Conservation (phyloP, 92 coral and sea anemone species). For the Phymanthus crucifer region DNA sequence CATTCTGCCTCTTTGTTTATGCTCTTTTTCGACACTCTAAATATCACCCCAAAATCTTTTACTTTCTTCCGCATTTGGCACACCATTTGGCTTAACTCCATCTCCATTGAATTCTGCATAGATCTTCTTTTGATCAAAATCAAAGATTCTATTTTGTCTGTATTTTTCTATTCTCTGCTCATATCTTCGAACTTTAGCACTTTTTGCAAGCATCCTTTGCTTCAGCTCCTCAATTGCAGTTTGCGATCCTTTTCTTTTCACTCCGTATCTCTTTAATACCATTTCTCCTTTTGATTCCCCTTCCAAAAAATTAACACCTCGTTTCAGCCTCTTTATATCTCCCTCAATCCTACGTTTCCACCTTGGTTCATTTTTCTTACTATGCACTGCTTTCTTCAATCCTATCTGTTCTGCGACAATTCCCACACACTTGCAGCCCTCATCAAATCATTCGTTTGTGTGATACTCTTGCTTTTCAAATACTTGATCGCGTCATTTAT, state of each 20-base stretch:
- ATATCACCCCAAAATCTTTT: slow-evolving; percentile 25
- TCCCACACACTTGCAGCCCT: slow-evolving; percentile 30
- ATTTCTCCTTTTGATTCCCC: background rate
- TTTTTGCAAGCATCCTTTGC: background rate
- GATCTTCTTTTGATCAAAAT: background rate
- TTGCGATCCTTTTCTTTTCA: slow-evolving; percentile 3
- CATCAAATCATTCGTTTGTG: slow-evolving; percentile 22
- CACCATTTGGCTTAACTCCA: background rate
- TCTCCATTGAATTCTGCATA: background rate
- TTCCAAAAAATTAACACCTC: background rate
- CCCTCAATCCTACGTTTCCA: slow-evolving; percentile 36
- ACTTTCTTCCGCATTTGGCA: slow-evolving; percentile 17
- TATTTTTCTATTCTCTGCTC: background rate
- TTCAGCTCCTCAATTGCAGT: background rate
- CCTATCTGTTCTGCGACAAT: slow-evolving; percentile 20
- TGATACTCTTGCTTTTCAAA: no score
- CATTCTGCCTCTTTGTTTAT: slow-evolving; percentile 8
- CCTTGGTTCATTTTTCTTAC: slow-evolving; percentile 27
- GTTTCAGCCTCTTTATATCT: slow-evolving; percentile 7
- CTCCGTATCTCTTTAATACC: background rate
- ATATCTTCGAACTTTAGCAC: background rate
- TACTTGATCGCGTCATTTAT: no score
- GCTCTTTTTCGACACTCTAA: no score
- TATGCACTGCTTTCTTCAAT: background rate
- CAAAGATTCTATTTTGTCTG: background rate